phyloP scores from a whole-genome alignment of 1,140 invertebrate genomes.

The Mylabris phalerata region DNA sequence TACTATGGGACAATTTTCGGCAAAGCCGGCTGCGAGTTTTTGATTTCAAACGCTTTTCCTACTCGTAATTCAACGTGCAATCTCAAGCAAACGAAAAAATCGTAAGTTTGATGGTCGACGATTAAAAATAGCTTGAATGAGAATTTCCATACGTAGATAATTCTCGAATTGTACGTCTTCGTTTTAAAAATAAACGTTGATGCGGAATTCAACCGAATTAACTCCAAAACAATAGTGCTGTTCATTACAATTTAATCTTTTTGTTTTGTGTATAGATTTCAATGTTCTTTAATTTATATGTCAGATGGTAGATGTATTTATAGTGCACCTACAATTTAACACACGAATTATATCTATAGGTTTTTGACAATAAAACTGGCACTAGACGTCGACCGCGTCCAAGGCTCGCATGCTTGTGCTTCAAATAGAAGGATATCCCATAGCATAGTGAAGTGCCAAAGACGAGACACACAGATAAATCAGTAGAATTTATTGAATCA shows the following conservation, averaged over 20 bases:
- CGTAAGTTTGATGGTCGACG: no score
- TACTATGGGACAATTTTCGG: no score
- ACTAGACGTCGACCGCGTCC: conserved; percentile 14
- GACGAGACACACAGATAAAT: conserved; percentile 4
- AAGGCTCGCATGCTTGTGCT: conserved; percentile 32
- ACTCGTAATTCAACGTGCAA: no score
- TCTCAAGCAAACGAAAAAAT: no score
- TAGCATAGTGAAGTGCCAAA: conserved; percentile 22
- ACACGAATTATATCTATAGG: conserved; percentile 2
- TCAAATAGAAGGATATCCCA: conserved; percentile 31
- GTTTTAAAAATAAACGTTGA: no score
- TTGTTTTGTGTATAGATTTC: background rate
- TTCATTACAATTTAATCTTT: no score
- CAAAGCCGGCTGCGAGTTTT: no score
- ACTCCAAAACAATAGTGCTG: background rate
- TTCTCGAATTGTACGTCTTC: no score
- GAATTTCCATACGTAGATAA: no score
- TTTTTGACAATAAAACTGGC: conserved; percentile 9
- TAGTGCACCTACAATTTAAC: no score
- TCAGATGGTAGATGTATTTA: conserved; percentile 6
- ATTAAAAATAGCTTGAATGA: no score
- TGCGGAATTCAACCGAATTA: background rate
- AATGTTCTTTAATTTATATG: conserved; percentile 11
- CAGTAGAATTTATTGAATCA: background rate
- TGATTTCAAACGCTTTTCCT: no score